A percentile compares a stretch with the other conserved stretches of the same genome.
Conservation (phyloP, 2,113 vertebrate species). For the Grus americana region DNA sequence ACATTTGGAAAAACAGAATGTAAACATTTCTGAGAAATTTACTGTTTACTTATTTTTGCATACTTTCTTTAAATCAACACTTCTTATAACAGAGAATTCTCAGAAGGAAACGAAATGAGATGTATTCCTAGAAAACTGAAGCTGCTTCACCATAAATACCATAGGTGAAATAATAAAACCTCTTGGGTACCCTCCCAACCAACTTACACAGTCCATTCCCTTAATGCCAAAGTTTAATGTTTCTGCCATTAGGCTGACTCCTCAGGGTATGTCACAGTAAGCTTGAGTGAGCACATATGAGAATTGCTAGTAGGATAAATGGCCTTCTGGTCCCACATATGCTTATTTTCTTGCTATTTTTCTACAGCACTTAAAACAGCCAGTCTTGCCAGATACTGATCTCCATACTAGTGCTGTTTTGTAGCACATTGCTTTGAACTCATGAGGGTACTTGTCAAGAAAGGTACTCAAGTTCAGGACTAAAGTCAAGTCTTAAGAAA, state of each 20-base stretch:
- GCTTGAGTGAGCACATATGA: neutral
- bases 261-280: neutral
- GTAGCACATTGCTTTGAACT: neutral
- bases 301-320: constrained; percentile 4
- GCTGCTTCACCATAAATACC: neutral
- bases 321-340: neutral
- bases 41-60: neutral
- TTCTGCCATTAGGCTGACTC: neutral
- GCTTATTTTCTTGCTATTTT: neutral
- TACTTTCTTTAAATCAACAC: neutral
- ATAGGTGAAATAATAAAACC: neutral
- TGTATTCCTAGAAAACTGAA: neutral
- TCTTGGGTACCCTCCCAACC: neutral
- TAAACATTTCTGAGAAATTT: neutral
- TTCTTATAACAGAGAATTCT: neutral
- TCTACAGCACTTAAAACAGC: neutral
- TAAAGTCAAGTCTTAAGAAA: neutral
- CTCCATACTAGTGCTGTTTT: neutral
- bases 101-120: constrained; percentile 2
- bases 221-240: constrained; percentile 19
- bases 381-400: neutral
- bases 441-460: neutral
- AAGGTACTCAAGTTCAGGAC: neutral
- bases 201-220: neutral
- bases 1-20: neutral